Base-by-base conservation (phyloP, 2,888 invertebrate species). In the Aphidoletes aphidimyza region DNA sequence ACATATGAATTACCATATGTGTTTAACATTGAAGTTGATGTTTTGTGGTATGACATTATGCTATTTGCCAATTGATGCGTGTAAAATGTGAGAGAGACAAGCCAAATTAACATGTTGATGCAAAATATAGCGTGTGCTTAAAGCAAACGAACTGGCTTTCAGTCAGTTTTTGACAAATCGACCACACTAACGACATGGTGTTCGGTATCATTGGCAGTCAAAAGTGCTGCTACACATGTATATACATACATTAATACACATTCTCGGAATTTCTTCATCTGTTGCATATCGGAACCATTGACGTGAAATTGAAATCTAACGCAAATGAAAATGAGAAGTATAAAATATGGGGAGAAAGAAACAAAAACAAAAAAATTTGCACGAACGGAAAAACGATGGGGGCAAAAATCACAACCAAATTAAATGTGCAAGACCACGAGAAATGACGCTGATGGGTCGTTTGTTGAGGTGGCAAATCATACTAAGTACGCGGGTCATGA, bases 21-120 rank as follows among this genome's bases (percentile, higher is more conserved):
- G n/a, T n/a, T n/a, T n/a, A n/a, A n/a, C n/a, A n/a, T n/a, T n/a
- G n/a, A n/a, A n/a, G n/a, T n/a, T n/a, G n/a, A n/a, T n/a, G n/a
- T n/a, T n/a, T n/a, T n/a, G n/a, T n/a, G n/a, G n/a, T n/a, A n/a
- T n/a, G n/a, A n/a, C n/a, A n/a, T n/a, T n/a, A n/a, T n/a, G n/a
- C n/a, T n/a, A n/a, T n/a, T n/a, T n/a, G n/a, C n/a, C n/a, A 54
- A 69, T 69, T 69, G 69, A 69, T 69, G 69, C n/a, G 69, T 14
- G 0, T 17, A 69, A 69, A 30, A 9, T 30, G 69, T 69, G 69
- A 34, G 30, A n/a, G n/a, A 69, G 22, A 69, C 30, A 30, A 69
- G 34, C 11, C 11, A 34, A 30, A 69, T 69, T 30, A 69, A 30
- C 69, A 69, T 30, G 30, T 69, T 69, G 3, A 69, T 69, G 14